Base-by-base conservation (phyloP, 2,797 vertebrate genomes). In the Mallotus villosus region DNA sequence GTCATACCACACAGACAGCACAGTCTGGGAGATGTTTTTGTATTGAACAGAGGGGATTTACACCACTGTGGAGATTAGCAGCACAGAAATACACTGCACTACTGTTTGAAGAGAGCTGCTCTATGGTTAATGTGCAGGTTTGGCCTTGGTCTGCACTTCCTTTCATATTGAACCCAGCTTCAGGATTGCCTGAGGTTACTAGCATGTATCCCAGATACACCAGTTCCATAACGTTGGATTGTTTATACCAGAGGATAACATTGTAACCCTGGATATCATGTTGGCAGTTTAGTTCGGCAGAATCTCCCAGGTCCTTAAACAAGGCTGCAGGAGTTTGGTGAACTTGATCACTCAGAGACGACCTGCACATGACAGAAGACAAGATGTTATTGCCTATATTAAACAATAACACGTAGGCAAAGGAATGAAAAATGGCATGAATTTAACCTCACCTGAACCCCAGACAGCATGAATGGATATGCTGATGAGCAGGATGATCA, bases 221-320 rank as follows among this genome's bases (percentile, higher is more conserved):
- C 0, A 91, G 25, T 2, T 67, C 27, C 67, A 53, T 81, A 78
- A 49, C 84, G 12, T 65, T 68, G 68, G 1, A 85, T 63, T 82
- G 82, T 73, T 86, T 86, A 78, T 85, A 85, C 84, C 85, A 89
- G 24, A 82, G 73, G 16, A 86, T 82, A 0, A 0, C 0, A 0
- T 87, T 70, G 71, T 87, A 83, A 34, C 0, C 21, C 0, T 27
- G 0, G 22, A 72, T 71, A 4, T 1, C 66, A 68, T 90, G 87
- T 25, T 68, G 82, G 61, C 90, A 90, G 21, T 11, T 4, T 2
- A 89, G 84, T 9, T 1, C 4, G 1, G 74, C 72, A 19, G 78
- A 76, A 71, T 83, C 61, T 21, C 59, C 64, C 0, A 0, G 2
- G 55, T 8, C 73, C 32, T 67, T 78, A 0, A 74, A 51, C 22